Percentiles rank a stretch among this genome's conserved stretches.
These are phyloP conservation scores for Huso huso DNA, from an alignment of 2,797 vertebrate species.

Conservation along the genomic window DNA sequence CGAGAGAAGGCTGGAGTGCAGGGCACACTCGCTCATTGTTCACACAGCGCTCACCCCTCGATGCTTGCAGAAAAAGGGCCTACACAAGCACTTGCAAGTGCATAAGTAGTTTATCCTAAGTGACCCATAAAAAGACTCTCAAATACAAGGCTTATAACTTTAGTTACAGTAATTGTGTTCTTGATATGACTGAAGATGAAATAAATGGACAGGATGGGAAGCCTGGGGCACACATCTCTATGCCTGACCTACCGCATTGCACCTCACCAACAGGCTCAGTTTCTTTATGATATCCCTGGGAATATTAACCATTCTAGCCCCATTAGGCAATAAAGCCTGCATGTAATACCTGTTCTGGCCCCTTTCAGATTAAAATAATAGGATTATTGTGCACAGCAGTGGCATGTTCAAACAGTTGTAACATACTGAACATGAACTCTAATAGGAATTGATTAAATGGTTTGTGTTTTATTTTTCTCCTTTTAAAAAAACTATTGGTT, in stretches of 20 bases:
- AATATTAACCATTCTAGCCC: slow-evolving; percentile 5
- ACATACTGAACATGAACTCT: too few species aligned
- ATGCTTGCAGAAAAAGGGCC: slow-evolving; percentile 63
- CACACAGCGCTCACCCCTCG: slow-evolving; percentile 57
- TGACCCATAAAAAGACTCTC: slow-evolving; percentile 69
- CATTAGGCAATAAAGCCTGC: slow-evolving; percentile 4
- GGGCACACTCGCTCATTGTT: slow-evolving; percentile 59
- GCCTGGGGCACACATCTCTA: slow-evolving; percentile 12
- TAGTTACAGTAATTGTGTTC: slow-evolving; percentile 59
- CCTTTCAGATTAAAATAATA: not conserved
- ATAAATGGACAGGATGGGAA: slow-evolving; percentile 40
- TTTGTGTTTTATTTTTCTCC: too few species aligned
- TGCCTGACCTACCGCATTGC: slow-evolving; percentile 14
- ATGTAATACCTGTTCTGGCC: slow-evolving; percentile 1
- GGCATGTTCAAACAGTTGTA: not conserved
- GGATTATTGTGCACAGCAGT: not conserved
- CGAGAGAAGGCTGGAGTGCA: slow-evolving; percentile 62
- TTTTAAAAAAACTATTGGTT: too few species aligned
- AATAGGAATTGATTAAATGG: too few species aligned
- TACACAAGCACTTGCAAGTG: slow-evolving; percentile 55
- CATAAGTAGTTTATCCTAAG: slow-evolving; percentile 65
- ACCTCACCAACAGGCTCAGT: not conserved
- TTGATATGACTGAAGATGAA: slow-evolving; percentile 55
- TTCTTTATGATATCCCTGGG: not conserved
- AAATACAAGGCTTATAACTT: slow-evolving; percentile 55